Evolutionary conservation across 2,113 vertebrate genomes (phyloP), one percentile per base, ranked within the genome.

Genomic region (Sylvilagus bachmani): DNA sequence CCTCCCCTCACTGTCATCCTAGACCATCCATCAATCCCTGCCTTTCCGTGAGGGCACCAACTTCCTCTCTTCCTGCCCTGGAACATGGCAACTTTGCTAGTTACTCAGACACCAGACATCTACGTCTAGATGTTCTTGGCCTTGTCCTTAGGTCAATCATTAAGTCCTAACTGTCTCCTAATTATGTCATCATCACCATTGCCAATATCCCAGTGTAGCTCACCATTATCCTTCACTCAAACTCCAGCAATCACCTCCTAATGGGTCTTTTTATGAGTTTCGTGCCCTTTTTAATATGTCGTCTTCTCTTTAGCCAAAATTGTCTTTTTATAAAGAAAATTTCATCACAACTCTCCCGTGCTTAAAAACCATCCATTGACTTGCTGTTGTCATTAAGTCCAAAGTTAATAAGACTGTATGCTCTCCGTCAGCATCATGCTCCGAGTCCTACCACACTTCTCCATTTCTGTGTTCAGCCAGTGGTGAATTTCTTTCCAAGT

Each of bases 241-340:
- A 67, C 36, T 38, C 64, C 5, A n/a, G 62, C 38, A 73, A 2
- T 55, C 21, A 5, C 62, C 55, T 73, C 6, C 31, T 67, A 33
- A 49, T 38, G 31, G 61, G 2, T 82, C 12, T 75, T 55, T 78
- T 79, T 16, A 83, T 36, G 17, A 66, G n/a, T 64, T n/a, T 81
- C 11, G 29, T 25, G 10, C 27, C 21, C 38, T 44, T 86, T 90
- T 70, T 89, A 66, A 70, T 64, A 70, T 81, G 74, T 80, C 51
- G 49, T 69, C 27, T 58, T 74, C 3, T 67, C 31, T 84, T 79
- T 75, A 38, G 27, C 14, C n/a, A 80, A 83, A 78, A 12, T 49
- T 14, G 58, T 91, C 44, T 38, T 79, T 79, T 55, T n/a, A 58
- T 49, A 91, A 91, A 81, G 78, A 29, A 17, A 33, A 83, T 62